Evolutionary conservation across 1,140 invertebrate species (phyloP).

Genomic region (Drosophila bocqueti): DNA sequence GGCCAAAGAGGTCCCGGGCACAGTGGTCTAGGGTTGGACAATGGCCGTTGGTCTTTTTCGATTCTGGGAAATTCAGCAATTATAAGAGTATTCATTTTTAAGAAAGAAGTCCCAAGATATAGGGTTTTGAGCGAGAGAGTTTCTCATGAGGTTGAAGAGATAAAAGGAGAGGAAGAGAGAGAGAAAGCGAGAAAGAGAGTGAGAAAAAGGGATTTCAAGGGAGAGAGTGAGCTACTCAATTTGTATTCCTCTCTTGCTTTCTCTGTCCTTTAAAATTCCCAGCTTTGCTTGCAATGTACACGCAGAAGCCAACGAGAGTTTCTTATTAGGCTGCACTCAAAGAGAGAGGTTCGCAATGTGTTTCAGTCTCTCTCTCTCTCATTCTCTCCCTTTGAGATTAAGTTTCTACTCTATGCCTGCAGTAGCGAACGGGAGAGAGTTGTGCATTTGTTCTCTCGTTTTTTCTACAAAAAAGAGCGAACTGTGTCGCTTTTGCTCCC

Average conservation of each 20-base stretch:
- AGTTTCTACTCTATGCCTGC: too few species aligned
- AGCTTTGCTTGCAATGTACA: not conserved
- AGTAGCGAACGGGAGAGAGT: too few species aligned
- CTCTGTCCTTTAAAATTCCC: not conserved
- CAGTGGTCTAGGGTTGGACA: slow-evolving; percentile 26
- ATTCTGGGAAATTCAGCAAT: not conserved
- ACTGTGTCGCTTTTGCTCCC: not conserved
- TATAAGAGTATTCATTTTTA: not conserved
- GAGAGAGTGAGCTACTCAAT: too few species aligned
- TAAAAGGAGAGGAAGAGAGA: too few species aligned
- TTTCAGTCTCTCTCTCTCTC: not conserved
- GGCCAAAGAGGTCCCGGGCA: slow-evolving; percentile 12
- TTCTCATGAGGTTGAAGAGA: not conserved
- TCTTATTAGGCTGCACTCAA: not conserved
- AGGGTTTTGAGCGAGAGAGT: not conserved
- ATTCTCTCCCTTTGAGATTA: too few species aligned
- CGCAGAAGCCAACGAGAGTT: not conserved
- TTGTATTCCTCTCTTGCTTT: too few species aligned
- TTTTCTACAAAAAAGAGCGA: not conserved
- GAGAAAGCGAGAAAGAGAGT: too few species aligned
- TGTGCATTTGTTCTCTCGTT: not conserved
- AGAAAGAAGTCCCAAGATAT: not conserved
- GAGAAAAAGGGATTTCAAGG: too few species aligned
- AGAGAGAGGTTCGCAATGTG: not conserved
- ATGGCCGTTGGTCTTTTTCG: slow-evolving; percentile 17